A percentile compares a stretch with the other conserved stretches of the same genome.
Conservation (phyloP, 2,113 vertebrate species). For the Phalacrocorax brasilianus region DNA sequence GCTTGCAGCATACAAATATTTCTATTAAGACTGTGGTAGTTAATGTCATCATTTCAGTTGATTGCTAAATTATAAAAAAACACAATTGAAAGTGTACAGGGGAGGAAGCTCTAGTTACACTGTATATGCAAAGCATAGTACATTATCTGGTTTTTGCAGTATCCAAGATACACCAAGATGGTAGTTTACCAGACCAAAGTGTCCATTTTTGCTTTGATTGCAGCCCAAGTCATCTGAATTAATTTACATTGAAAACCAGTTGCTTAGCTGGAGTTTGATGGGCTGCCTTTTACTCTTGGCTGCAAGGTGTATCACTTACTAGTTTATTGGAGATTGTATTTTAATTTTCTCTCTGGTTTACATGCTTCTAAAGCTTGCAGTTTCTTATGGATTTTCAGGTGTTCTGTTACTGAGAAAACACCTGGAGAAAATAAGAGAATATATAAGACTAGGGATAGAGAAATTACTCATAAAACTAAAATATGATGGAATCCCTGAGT, state of each 20-base stretch:
- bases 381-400: background rate
- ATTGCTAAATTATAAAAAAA: constrained; percentile 59
- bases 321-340: background rate
- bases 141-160: constrained; percentile 27
- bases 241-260: background rate
- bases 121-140: constrained; percentile 17
- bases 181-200: background rate
- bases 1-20: constrained; percentile 59
- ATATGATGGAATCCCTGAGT: background rate
- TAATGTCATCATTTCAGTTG: constrained; percentile 56
- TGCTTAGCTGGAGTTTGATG: background rate
- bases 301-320: background rate
- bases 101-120: constrained; percentile 19
- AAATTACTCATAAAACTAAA: background rate
- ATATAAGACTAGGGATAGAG: background rate
- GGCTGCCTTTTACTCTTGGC: background rate
- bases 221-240: background rate
- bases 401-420: background rate
- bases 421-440: background rate
- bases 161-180: background rate
- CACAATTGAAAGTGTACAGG: constrained; percentile 24
- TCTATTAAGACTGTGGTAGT: constrained; percentile 46
- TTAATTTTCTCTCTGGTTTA: background rate
- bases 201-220: background rate
- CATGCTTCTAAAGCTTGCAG: background rate